Evolutionary conservation across 2,888 invertebrate genomes (phyloP).

Genomic region (Pammene fasciana): DNA sequence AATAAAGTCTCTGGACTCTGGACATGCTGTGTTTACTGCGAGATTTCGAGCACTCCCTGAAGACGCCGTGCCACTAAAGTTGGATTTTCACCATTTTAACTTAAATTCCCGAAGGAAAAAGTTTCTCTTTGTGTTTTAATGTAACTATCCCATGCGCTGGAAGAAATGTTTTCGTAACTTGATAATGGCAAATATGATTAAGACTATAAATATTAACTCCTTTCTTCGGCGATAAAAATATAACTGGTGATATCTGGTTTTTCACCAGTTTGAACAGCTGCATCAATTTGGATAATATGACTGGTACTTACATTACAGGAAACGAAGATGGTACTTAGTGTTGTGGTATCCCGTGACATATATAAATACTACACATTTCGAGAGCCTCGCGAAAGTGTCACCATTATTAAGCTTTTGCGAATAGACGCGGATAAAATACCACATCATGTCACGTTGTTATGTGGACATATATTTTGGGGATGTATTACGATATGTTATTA

Average conservation of each 20-base stretch:
- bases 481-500: background rate
- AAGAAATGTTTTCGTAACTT: too few relatives aligned
- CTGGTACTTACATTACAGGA: conserved; percentile 25
- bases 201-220: too few relatives aligned
- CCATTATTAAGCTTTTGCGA: conserved; percentile 29
- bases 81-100: conserved; percentile 30
- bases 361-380: conserved; percentile 37
- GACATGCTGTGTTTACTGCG: conserved; percentile 30
- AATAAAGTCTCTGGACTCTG: conserved; percentile 23
- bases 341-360: conserved; percentile 29
- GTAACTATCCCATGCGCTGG: too few relatives aligned
- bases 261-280: background rate
- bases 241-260: background rate
- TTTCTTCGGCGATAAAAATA: background rate
- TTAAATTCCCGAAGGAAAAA: conserved; percentile 11
- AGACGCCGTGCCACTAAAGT: conserved; percentile 20
- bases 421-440: conserved; percentile 13
- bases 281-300: conserved; percentile 12
- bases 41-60: conserved; percentile 27
- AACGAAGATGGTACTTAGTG: conserved; percentile 22
- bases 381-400: conserved; percentile 21
- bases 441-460: background rate
- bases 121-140: too few relatives aligned
- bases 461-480: background rate
- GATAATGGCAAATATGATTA: too few relatives aligned